A percentile compares a stretch with the other conserved stretches of the same genome.
Conservation (phyloP, 92 coral and sea anemone species). For the Zoanthus solanderi region DNA sequence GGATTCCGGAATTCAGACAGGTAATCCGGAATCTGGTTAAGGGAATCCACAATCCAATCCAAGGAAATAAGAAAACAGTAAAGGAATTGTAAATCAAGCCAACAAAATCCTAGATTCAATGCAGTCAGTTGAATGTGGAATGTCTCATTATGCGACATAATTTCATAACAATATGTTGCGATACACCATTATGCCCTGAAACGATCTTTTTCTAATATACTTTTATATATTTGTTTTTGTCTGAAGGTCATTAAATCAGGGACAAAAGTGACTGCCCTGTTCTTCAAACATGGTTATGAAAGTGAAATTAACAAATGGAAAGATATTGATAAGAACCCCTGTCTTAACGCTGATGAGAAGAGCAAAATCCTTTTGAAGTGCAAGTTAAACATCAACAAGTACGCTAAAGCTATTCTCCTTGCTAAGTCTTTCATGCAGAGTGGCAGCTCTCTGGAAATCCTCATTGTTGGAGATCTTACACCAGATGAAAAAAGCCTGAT, state of each 20-base stretch:
- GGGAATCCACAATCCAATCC: no score
- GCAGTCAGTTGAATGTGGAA: no score
- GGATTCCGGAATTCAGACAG: no score
- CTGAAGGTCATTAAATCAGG: slow-evolving; percentile 40
- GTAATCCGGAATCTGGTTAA: no score
- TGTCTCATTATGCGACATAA: no score
- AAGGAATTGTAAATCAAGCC: no score
- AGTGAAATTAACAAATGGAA: slow-evolving; percentile 67
- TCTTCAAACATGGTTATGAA: slow-evolving; percentile 71
- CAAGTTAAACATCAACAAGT: slow-evolving; percentile 61
- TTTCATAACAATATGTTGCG: no score
- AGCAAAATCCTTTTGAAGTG: slow-evolving; percentile 51
- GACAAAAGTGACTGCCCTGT: slow-evolving; percentile 63
- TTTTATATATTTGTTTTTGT: background rate
- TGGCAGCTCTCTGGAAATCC: slow-evolving; percentile 70
- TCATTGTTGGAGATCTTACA: slow-evolving; percentile 65
- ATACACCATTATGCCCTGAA: background rate
- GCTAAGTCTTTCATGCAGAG: slow-evolving; percentile 72
- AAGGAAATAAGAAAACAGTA: no score
- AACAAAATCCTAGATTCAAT: no score
- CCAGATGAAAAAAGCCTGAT: slow-evolving; percentile 45
- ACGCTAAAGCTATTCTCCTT: slow-evolving; percentile 71
- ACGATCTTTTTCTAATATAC: background rate
- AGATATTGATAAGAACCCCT: slow-evolving; percentile 33
- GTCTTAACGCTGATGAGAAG: slow-evolving; percentile 26